Conservation (phyloP, 1,140 invertebrate genomes). For the Papilio xuthus region DNA sequence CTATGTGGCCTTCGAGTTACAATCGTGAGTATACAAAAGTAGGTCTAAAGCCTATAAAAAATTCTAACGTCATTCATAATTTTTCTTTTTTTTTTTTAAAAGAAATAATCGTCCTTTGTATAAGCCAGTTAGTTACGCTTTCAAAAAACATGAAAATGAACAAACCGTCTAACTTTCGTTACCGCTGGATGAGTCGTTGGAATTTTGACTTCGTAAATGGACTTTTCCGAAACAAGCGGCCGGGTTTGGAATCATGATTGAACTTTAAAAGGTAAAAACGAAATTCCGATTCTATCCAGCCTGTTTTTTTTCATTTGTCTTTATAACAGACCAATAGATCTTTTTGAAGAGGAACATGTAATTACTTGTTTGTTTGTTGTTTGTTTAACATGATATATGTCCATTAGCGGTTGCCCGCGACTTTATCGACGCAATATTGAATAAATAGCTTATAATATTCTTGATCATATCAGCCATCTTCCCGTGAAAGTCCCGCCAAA, state of each 20-base stretch:
- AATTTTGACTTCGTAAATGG: slow-evolving; percentile 38
- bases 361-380: too few relatives aligned
- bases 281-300: slow-evolving; percentile 3
- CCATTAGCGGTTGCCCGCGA: too few relatives aligned
- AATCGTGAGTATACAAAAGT: too few relatives aligned
- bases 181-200: slow-evolving; percentile 13
- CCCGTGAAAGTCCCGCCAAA: too few relatives aligned
- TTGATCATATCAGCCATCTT: too few relatives aligned
- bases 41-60: too few relatives aligned
- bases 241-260: slow-evolving; percentile 31
- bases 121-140: slow-evolving; percentile 32
- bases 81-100: slow-evolving; percentile 4
- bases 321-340: background rate
- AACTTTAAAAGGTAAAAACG: slow-evolving; percentile 33
- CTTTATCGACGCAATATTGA: too few relatives aligned
- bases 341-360: background rate
- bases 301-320: slow-evolving; percentile 3
- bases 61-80: background rate
- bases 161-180: slow-evolving; percentile 32
- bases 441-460: too few relatives aligned
- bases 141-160: slow-evolving; percentile 27
- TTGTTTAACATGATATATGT: background rate
- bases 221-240: slow-evolving; percentile 34
- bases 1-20: too few relatives aligned
- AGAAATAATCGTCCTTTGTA: slow-evolving; percentile 15